Evolutionary conservation across 2,888 invertebrate genomes (phyloP).

Genomic region (Encarsia formosa): DNA sequence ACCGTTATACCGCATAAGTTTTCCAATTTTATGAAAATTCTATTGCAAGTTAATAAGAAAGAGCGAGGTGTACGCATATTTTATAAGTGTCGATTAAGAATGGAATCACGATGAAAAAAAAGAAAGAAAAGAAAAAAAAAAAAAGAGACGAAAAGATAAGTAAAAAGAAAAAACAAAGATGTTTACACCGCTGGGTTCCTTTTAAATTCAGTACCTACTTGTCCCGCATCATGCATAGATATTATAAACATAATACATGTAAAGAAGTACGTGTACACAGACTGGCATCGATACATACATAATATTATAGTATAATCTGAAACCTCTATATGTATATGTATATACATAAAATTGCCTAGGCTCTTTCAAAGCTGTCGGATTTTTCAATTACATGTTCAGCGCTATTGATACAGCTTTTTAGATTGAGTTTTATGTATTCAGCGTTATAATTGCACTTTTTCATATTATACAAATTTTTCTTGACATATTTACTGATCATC

Average conservation of each 20-base stretch:
- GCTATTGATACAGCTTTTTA: no score
- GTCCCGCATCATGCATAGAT: slow-evolving; percentile 18
- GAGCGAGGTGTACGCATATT: slow-evolving; percentile 4
- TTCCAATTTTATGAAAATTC: slow-evolving; percentile 25
- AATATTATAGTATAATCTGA: slow-evolving; percentile 11
- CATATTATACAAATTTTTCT: no score
- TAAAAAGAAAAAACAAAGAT: no score
- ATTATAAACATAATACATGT: slow-evolving; percentile 26
- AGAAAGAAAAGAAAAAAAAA: no score
- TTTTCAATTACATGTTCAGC: slow-evolving; percentile 22
- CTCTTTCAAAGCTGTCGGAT: slow-evolving; percentile 26
- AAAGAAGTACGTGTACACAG: slow-evolving; percentile 30
- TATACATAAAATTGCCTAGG: slow-evolving; percentile 24
- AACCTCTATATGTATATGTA: slow-evolving; percentile 27
- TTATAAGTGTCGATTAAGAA: slow-evolving; percentile 20
- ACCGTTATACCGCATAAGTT: slow-evolving; percentile 12
- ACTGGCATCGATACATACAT: slow-evolving; percentile 27
- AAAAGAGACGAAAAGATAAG: no score
- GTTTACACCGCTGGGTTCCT: slow-evolving; percentile 16
- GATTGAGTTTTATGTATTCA: no score
- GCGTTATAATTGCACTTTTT: no score
- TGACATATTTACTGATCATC: no score
- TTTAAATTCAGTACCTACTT: slow-evolving; percentile 22
- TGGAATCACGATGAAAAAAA: no score
- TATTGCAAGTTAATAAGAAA: slow-evolving; percentile 20